phyloP scores from a whole-genome alignment of 2,113 vertebrate genomes.

The Tachysurus fulvidraco region DNA sequence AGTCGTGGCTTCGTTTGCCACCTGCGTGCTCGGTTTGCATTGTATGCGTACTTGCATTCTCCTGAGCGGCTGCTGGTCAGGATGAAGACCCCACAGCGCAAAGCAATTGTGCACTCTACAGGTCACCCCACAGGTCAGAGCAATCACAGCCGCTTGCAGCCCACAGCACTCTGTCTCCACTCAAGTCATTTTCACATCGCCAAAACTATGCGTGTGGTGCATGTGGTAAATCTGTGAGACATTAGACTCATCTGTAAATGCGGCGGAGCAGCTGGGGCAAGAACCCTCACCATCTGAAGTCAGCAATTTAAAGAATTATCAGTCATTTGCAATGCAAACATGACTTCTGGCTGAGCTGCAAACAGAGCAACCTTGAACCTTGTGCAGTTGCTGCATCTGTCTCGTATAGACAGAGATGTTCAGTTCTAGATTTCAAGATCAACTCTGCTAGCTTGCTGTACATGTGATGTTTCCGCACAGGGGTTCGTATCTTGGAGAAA shows the following conservation, averaged over 20 bases:
- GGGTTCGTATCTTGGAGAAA: slow-evolving; percentile 17
- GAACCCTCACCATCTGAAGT: slow-evolving; percentile 15
- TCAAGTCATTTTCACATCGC: slow-evolving; percentile 49
- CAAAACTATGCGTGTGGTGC: slow-evolving; percentile 12
- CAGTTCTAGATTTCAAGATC: neutral
- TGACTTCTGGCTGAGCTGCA: slow-evolving; percentile 16
- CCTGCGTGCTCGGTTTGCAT: slow-evolving; percentile 40
- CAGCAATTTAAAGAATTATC: slow-evolving; percentile 21
- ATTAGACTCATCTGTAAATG: slow-evolving; percentile 32
- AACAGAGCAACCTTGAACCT: slow-evolving; percentile 3
- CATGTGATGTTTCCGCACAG: slow-evolving; percentile 14
- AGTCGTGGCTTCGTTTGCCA: slow-evolving; percentile 44
- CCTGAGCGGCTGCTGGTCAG: slow-evolving; percentile 42
- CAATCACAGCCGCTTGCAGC: slow-evolving; percentile 44
- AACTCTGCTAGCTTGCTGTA: neutral
- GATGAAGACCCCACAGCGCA: slow-evolving; percentile 39
- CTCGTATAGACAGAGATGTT: neutral
- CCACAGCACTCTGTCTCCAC: slow-evolving; percentile 46
- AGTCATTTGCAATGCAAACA: slow-evolving; percentile 37
- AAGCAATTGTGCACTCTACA: slow-evolving; percentile 40
- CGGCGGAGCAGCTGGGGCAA: neutral
- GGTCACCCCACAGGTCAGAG: slow-evolving; percentile 47
- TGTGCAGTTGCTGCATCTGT: neutral
- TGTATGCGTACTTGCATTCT: slow-evolving; percentile 7
- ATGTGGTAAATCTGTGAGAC: slow-evolving; percentile 28